These are phyloP conservation scores for Drosophila fulvimacula DNA, from an alignment of 2,888 invertebrate genomes.

Conservation along the genomic window DNA sequence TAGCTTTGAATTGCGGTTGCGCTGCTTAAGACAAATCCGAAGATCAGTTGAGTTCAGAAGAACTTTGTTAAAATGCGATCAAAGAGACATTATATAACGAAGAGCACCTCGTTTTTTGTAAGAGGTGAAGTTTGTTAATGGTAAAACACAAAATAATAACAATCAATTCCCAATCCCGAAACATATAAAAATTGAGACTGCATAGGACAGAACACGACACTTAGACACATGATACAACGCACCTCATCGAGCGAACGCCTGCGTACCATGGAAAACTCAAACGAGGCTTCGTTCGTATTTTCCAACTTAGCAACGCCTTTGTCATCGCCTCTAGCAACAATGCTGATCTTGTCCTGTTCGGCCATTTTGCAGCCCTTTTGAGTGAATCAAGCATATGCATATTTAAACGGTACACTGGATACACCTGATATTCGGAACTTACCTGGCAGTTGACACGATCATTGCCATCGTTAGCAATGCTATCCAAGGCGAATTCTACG, in stretches of 20 bases:
- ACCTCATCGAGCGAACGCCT: conserved; percentile 81
- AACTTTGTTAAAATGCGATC: no score
- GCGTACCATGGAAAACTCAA: conserved; percentile 84
- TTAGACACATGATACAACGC: conserved; percentile 39
- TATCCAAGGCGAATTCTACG: conserved; percentile 73
- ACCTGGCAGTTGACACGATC: conserved; percentile 73
- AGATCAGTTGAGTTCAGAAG: neutral
- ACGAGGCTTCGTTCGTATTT: conserved; percentile 80
- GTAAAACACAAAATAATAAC: neutral
- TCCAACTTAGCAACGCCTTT: conserved; percentile 79
- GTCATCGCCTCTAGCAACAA: conserved; percentile 53
- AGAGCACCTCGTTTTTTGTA: neutral
- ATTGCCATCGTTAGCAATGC: conserved; percentile 16
- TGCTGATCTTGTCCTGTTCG: conserved; percentile 80
- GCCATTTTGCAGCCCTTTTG: conserved; percentile 81
- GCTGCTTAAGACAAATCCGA: conserved; percentile 41
- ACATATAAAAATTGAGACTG: neutral
- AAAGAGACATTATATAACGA: neutral
- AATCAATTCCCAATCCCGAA: no score
- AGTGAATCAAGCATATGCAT: conserved; percentile 36
- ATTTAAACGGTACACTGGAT: conserved; percentile 16
- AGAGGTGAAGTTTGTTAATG: neutral
- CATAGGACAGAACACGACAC: neutral
- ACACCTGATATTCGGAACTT: conserved; percentile 43
- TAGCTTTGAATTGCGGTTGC: conserved; percentile 74